Evolutionary conservation across 2,113 vertebrate genomes (phyloP), one percentile per base, ranked within the genome.

Genomic region (Ailurus styani): DNA sequence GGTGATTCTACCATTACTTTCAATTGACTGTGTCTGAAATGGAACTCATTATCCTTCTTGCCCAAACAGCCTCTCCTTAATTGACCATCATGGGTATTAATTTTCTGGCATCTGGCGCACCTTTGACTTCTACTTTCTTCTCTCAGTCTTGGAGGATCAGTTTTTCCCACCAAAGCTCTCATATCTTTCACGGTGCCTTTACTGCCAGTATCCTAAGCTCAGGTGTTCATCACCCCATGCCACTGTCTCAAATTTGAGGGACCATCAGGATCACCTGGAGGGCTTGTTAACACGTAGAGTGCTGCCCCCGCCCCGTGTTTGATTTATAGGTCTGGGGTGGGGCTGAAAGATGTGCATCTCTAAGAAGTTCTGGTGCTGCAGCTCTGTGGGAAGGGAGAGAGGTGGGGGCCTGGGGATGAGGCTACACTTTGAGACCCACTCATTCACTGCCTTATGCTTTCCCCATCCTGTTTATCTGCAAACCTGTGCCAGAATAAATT

Each of bases 71-170:
- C 31, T 85, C 37, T 91, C 34, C 42, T 96, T 93, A 93, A 75
- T 88, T 95, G 95, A 78, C 85, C 66, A 88, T 94, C 70, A 8
- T 94, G 95, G 70, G 72, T 77, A 72, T 93, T 97, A 68, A 66
- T 93, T 93, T 94, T 95, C 29, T 64, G 54, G 66, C 68, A 52
- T 52, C 40, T 75, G 29, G 17, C 52, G 17, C 18, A 72, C 78
- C 77, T 97, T 93, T 89, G 91, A 79, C 81, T 91, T 88, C 40
- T 93, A 96, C 68, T 31, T 88, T 31, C 42, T n/a, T 95, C 29
- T 96, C 50, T 84, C 20, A 6, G 47, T 87, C n/a, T 60, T 27
- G 60, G 64, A 52, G 40, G 45, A 68, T 72, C n/a, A 11, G 34
- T 66, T 88, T 94, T 54, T 40, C 47, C 11, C 64, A 13, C 14